Evolutionary conservation across 2,888 invertebrate species (phyloP), one percentile per base, ranked within the genome.

Genomic region (Drosophila stalkeri): DNA sequence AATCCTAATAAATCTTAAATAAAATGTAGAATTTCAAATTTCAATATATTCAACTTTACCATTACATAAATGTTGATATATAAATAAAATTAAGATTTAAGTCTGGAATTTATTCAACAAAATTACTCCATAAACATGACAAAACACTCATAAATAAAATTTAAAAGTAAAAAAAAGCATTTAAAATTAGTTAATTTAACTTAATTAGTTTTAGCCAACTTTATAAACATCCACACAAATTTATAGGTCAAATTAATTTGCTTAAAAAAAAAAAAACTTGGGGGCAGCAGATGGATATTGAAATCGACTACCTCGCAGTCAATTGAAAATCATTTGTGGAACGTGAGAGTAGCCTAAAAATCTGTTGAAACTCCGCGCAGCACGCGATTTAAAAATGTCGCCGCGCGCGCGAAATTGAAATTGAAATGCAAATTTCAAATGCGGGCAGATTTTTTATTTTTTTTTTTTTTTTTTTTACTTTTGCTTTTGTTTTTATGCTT

Each of bases 401-500:
- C 67, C 64, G 63, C 66, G 62, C 83, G 74, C 83, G 74, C 72
- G 66, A 84, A 83, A 72, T 74, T 73, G 67, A 84, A 84, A 84
- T 84, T 82, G 84, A 86, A 85, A 86, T 89, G 89, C 87, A 86
- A 86, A 86, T 86, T 80, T 83, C 59, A 81, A 83, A 83, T 61
- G 51, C 46, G 55, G 61, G 43, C 51, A 59, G 18, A 43, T 49
- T 33, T n/a, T 43, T 49, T 33, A 14, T 43, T 63, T 52, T 23
- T n/a, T 14, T 46, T 20, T 2, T n/a, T 41, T 67, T 62, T 49
- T 9, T 1, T 35, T 7, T 14, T 49, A 16, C 46, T 64, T 35
- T 55, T 41, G 20, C 31, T 56, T 39, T 63, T 35, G 39, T 39
- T 55, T 68, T 69, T 57, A 33, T 61, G 39, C 44, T 72, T 18